Evolutionary conservation across 2,113 vertebrate genomes (phyloP).

Genomic region (Lophotis ruficrista): DNA sequence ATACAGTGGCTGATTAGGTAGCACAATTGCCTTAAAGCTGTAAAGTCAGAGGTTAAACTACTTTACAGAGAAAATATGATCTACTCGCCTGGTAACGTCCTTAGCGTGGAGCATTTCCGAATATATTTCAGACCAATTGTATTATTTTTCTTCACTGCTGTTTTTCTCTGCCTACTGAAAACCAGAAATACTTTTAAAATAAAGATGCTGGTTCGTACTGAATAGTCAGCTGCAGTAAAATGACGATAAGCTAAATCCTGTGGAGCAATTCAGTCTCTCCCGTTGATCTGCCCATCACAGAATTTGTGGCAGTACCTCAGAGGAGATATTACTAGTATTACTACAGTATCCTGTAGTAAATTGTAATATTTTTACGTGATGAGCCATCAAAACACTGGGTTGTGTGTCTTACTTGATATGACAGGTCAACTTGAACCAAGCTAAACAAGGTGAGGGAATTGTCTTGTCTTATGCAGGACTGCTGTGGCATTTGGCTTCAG

Average conservation of each 20-base stretch:
- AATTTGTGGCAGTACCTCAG: not conserved
- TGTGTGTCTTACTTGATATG: not conserved
- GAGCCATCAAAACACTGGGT: not conserved
- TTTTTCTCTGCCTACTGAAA: not conserved
- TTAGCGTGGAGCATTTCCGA: not conserved
- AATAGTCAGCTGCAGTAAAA: not conserved
- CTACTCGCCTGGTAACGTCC: not conserved
- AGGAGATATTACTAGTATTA: not conserved
- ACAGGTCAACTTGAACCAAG: not conserved
- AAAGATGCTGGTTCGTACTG: not conserved
- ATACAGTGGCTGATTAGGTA: constrained; percentile 42
- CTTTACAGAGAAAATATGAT: constrained; percentile 44
- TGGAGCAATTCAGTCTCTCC: not conserved
- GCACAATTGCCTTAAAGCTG: constrained; percentile 53
- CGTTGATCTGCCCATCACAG: not conserved
- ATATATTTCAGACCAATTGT: not conserved
- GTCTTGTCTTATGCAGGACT: not conserved
- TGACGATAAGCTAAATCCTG: not conserved
- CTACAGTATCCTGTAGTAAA: not conserved
- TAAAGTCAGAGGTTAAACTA: constrained; percentile 60
- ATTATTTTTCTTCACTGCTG: not conserved
- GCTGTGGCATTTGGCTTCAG: not conserved
- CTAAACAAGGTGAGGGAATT: not conserved
- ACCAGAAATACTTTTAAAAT: constrained; percentile 3
- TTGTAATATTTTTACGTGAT: not conserved